A percentile compares a stretch with the other conserved stretches of the same genome.
Conservation (phyloP, 2,888 invertebrate species). For the Melikaiella ostensackeni region DNA sequence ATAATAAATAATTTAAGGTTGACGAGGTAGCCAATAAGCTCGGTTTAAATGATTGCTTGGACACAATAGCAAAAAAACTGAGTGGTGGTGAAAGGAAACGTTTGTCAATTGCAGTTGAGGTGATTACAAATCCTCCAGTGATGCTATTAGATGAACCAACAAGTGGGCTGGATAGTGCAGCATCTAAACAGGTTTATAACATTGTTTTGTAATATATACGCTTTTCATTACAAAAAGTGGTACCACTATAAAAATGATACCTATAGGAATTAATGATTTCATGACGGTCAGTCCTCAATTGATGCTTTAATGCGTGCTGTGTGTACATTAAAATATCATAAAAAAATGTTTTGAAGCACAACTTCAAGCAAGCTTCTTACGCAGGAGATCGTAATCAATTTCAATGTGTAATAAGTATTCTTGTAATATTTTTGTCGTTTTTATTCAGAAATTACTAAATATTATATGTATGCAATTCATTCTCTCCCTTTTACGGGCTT, state of each 20-base stretch:
- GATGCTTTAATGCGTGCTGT: not conserved
- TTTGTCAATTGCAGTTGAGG: constrained; percentile 81
- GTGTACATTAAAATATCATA: not conserved
- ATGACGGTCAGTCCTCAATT: no score
- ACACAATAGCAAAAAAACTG: constrained; percentile 78
- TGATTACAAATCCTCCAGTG: constrained; percentile 81
- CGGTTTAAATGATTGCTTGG: constrained; percentile 77
- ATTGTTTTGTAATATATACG: no score
- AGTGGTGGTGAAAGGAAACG: constrained; percentile 82
- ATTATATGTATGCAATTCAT: no score
- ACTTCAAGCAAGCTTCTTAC: no score
- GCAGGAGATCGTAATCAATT: no score
- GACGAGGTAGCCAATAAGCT: constrained; percentile 79
- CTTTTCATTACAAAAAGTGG: no score
- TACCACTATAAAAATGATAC: no score
- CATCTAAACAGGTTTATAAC: constrained; percentile 78
- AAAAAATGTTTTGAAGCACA: not conserved
- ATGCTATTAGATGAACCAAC: constrained; percentile 83
- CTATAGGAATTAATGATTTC: no score
- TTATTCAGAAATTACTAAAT: not conserved
- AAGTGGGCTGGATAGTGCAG: constrained; percentile 82
- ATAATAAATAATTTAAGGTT: no score
- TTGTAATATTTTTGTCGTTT: not conserved
- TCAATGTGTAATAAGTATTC: no score
- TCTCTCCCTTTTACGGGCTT: no score